Evolutionary conservation across 1,140 invertebrate genomes (phyloP), one percentile per base, ranked within the genome.

Genomic region (Pseudomyrmex sp.): DNA sequence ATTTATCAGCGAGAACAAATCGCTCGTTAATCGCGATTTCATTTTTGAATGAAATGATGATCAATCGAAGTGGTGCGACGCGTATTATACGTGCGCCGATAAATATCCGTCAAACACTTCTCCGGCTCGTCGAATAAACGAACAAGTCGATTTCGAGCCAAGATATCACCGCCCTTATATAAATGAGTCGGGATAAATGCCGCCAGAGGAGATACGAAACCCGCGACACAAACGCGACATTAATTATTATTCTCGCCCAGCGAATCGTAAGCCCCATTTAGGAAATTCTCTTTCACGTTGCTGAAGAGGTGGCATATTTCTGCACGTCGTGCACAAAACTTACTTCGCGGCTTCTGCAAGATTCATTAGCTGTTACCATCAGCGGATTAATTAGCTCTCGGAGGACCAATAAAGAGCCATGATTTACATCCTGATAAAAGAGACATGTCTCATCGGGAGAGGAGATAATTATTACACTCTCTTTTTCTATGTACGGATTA

Each of bases 131-230:
- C 63, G 76, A 84, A 65, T 82, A 83, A 87, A 87, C 70, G 59
- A 85, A 85, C 68, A 63, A 87, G 72, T 85, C 69, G 86, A 87
- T 85, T 84, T 9, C 44, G 18, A 35, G 73, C 66, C 75, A 48
- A 85, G 85, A 87, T 87, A 87, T 35, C 4, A 35, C 82, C 69
- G 72, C 82, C 8, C 61, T 85, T 87, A 35, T 18, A 87, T 85
- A 87, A 87, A 87, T 87, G 76, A 82, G 73, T 62, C 74, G 20
- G 70, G 59, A 9, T 84, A 69, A 74, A 85, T 87, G 62, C 58
- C 79, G 59, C 70, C 18, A 18, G 26, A 52, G 26, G 50, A 75
- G 70, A 75, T 82, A 82, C 50, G 50, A 75, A 54, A 46, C 58
- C 74, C 44, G 18, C 70, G 59, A 75, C 79, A 54, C 76, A 75